Evolutionary conservation across 35 echinoderm and acorn worm species (phyloP).

Genomic region (Strongylocentrotus purpuratus): DNA sequence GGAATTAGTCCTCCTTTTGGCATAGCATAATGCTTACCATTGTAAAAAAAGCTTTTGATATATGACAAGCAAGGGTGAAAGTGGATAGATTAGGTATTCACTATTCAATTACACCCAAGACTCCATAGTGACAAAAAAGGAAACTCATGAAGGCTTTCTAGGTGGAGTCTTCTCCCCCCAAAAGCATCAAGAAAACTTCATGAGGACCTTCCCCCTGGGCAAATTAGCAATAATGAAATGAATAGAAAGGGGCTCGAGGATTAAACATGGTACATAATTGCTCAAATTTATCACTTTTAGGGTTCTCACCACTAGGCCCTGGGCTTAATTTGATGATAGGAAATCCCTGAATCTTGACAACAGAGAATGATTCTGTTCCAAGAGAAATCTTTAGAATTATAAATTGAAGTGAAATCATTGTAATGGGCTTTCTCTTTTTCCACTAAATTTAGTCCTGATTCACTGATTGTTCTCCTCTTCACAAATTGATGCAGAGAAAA

Average conservation of each 20-base stretch:
- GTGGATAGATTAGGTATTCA: too few relatives aligned
- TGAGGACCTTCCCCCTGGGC: background rate
- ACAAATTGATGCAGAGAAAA: conserved; percentile 2
- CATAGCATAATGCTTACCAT: too few relatives aligned
- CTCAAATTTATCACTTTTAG: background rate
- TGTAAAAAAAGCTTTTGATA: too few relatives aligned
- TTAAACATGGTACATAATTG: background rate
- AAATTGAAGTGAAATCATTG: background rate
- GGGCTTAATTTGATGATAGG: background rate
- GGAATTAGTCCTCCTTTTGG: too few relatives aligned
- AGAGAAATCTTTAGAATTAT: conserved; percentile 2
- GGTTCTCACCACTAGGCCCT: background rate
- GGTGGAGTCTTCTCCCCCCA: background rate
- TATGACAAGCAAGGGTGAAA: too few relatives aligned
- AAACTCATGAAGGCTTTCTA: background rate
- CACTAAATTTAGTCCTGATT: background rate
- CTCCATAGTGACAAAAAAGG: too few relatives aligned
- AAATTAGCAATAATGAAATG: background rate
- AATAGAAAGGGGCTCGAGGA: background rate
- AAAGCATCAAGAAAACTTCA: background rate
- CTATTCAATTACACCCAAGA: too few relatives aligned
- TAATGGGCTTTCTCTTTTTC: background rate
- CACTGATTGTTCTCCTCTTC: background rate
- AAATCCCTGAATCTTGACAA: conserved; percentile 17
- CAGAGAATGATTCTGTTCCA: background rate